phyloP scores from a whole-genome alignment of 2,888 invertebrate genomes.

The Drosophila gaucha region DNA sequence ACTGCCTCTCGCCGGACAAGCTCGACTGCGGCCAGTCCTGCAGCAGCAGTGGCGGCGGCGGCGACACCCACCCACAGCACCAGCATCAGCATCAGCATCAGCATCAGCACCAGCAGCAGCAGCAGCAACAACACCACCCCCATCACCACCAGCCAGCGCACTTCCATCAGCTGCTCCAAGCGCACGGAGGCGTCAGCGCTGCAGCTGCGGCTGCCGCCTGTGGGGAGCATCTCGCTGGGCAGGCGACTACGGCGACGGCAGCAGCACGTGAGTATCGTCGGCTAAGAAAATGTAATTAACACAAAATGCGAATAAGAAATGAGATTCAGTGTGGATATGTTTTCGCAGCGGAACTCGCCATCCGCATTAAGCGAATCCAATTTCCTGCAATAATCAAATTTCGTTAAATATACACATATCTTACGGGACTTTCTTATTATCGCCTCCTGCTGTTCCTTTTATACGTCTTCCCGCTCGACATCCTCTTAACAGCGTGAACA shows the following conservation, averaged over 20 bases:
- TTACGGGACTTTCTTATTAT: not conserved
- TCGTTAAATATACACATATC: not conserved
- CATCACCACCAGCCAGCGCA: constrained; percentile 67
- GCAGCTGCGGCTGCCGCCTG: constrained; percentile 62
- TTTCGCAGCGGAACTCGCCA: not conserved
- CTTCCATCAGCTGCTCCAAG: constrained; percentile 70
- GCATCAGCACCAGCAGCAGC: constrained; percentile 27
- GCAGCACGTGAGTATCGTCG: constrained; percentile 64
- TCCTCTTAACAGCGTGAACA: not conserved
- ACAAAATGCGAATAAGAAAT: not conserved
- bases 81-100: not conserved
- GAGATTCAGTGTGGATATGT: not conserved
- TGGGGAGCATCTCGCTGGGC: constrained; percentile 69
- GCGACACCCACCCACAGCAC: constrained; percentile 36
- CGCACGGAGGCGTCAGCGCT: constrained; percentile 63
- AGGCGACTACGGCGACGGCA: constrained; percentile 64
- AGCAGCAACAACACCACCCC: constrained; percentile 32
- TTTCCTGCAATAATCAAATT: constrained; percentile 7
- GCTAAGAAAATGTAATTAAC: constrained; percentile 29
- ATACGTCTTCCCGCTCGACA: not conserved
- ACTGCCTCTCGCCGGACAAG: constrained; percentile 80
- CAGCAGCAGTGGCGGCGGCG: constrained; percentile 51
- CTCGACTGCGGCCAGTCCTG: constrained; percentile 66
- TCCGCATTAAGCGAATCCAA: constrained; percentile 27
- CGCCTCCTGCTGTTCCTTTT: not conserved